Conservation (phyloP, 2,113 vertebrate species). For the Oncorhynchus gorbuscha region DNA sequence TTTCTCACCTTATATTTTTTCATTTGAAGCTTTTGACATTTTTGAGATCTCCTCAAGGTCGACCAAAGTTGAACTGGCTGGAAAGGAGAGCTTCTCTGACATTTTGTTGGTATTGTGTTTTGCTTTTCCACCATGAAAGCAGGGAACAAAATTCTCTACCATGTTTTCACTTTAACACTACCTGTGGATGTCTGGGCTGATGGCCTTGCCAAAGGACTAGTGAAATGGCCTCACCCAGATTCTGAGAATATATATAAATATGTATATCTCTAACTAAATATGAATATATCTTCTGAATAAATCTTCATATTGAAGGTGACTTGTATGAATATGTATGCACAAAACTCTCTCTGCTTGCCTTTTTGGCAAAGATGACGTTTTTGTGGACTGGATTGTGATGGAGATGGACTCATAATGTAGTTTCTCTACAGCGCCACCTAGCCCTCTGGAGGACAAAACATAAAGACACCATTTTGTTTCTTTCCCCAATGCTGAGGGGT, state of each 20-base stretch:
- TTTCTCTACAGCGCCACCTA: constrained; percentile 44
- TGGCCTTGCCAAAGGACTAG: constrained; percentile 62
- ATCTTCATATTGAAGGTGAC: constrained; percentile 86
- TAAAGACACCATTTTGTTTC: constrained; percentile 31
- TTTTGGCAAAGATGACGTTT: constrained; percentile 70
- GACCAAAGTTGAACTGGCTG: constrained; percentile 39
- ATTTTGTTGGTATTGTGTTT: constrained; percentile 45
- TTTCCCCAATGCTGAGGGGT: constrained; percentile 24
- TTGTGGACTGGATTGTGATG: constrained; percentile 57
- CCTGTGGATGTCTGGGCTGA: constrained; percentile 64
- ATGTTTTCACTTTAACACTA: constrained; percentile 72
- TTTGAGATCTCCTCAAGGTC: constrained; percentile 25
- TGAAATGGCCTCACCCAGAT: constrained; percentile 52
- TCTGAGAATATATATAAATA: constrained; percentile 64
- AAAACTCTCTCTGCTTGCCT: constrained; percentile 76
- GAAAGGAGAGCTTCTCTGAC: constrained; percentile 50
- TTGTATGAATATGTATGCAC: constrained; percentile 73
- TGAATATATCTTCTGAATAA: constrained; percentile 77
- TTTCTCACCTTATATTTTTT: constrained; percentile 31
- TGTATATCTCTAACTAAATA: constrained; percentile 78
- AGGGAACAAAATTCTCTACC: constrained; percentile 13
- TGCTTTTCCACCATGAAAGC: constrained; percentile 51
- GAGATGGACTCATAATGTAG: constrained; percentile 44
- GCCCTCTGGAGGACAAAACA: constrained; percentile 32
- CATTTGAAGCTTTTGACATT: constrained; percentile 1